Evolutionary conservation across 1,140 invertebrate genomes (phyloP), one percentile per base, ranked within the genome.

Genomic region (Drosophila funebris): DNA sequence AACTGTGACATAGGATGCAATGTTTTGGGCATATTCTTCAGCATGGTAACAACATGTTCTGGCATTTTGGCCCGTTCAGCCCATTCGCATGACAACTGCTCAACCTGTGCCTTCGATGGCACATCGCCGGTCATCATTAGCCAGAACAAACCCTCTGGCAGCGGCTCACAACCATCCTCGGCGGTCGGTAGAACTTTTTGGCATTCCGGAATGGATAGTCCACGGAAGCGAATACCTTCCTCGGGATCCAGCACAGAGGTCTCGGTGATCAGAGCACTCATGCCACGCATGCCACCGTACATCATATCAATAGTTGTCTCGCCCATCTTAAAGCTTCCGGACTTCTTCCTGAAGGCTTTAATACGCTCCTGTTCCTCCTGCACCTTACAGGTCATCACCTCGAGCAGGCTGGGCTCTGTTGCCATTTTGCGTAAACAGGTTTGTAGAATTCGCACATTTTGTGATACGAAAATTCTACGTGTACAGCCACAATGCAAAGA

Each of bases 1-100:
- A 99, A 97, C 92, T 99, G 98, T 1, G 97, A 95, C 98, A 99
- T 99, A 0, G 98, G 98, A 90, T 99, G 98, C 6, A 99, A 91
- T 63, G 94, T 94, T 74, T 95, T 94, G n/a, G 98, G 98, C 92
- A 99, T 96, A 90, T 97, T 96, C 92, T 99, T 98, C 46, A 99
- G 92, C 93, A 99, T 95, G 9, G 95, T 97, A 11, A 97, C 96
- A n/a, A 99, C 97, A 92, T 99, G 97, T 11, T 95, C 93, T 0
- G 98, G 98, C 0, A 99, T 66, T 62, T 92, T 92, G 31, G 93
- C 87, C 94, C 95, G 90, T 24, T 95, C 93, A 9, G 97, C 96
- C 97, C 97, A 99, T 91, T 98, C 97, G 90, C 96, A 94, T 8
- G 97, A 98, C 2, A 99, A 77, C 14, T 95, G 93, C 79, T 96